phyloP scores from a whole-genome alignment of 2,113 vertebrate species.

The Siniperca knerii region DNA sequence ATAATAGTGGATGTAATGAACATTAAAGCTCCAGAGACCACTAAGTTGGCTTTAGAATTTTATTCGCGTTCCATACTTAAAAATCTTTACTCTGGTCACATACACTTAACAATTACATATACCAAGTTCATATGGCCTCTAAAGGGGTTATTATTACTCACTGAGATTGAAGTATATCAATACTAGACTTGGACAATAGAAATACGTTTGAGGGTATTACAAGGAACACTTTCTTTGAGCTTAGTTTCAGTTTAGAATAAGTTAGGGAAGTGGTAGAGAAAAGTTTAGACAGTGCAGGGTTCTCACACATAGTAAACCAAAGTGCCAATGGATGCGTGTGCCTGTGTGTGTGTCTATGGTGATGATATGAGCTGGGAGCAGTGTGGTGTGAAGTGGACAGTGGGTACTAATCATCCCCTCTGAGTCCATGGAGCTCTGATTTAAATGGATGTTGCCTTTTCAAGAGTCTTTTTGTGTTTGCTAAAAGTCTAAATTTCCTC shows the following conservation, averaged over 20 bases:
- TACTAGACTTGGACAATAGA: not conserved
- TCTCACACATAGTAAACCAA: not conserved
- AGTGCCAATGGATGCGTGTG: no score
- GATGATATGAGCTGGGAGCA: not conserved
- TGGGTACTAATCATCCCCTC: conserved; percentile 51
- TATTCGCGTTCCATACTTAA: no score
- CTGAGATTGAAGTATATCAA: not conserved
- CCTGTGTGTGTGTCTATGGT: not conserved
- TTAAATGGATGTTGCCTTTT: not conserved
- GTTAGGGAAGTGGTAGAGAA: not conserved
- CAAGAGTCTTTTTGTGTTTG: not conserved
- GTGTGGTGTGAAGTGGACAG: conserved; percentile 22
- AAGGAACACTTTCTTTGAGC: no score
- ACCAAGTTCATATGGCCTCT: not conserved
- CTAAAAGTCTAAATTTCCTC: not conserved
- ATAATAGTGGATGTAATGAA: no score
- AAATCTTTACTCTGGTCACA: no score
- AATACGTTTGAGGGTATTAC: not conserved
- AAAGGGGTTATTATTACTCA: not conserved
- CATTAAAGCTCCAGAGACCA: no score
- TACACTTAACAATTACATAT: not conserved
- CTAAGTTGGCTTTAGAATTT: no score
- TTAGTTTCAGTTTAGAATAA: not conserved
- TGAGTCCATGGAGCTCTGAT: not conserved
- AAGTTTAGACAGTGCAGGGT: not conserved